Percentiles rank a stretch among this genome's conserved stretches.
These are phyloP conservation scores for Thymelicus lineola DNA, from an alignment of 2,888 invertebrate species.

Conservation along the genomic window DNA sequence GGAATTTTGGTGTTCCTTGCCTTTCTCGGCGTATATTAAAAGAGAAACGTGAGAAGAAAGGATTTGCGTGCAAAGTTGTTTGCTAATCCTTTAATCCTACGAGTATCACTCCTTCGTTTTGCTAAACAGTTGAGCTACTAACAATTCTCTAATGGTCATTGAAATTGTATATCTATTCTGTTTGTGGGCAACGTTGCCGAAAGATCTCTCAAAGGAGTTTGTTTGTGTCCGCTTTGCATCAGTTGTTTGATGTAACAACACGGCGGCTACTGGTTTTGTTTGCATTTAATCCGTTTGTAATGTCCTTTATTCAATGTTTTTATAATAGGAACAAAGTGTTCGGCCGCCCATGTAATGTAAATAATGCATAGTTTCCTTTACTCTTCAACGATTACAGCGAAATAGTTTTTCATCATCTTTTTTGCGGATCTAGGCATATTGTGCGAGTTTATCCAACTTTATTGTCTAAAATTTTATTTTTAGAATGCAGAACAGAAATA, in stretches of 20 bases:
- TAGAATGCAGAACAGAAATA: neutral
- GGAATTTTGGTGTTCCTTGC: neutral
- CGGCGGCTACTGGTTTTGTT: constrained; percentile 73
- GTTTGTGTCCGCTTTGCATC: constrained; percentile 76
- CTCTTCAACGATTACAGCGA: constrained; percentile 26
- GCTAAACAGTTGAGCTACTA: constrained; percentile 56
- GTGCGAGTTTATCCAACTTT: neutral
- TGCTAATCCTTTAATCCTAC: constrained; percentile 78
- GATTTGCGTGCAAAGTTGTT: constrained; percentile 67
- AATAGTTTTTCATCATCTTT: constrained; percentile 11
- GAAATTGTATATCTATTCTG: constrained; percentile 56
- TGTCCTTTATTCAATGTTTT: constrained; percentile 68
- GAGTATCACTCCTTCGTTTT: constrained; percentile 70
- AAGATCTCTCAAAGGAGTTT: constrained; percentile 71
- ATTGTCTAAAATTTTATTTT: constrained; percentile 2
- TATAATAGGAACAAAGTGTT: constrained; percentile 59
- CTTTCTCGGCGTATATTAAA: constrained; percentile 31
- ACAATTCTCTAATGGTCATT: constrained; percentile 72
- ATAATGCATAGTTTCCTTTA: constrained; percentile 44
- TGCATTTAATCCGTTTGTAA: constrained; percentile 80
- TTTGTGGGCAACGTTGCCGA: constrained; percentile 50
- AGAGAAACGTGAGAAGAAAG: constrained; percentile 55
- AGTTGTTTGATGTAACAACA: constrained; percentile 74
- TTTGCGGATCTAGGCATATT: neutral
- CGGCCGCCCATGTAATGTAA: constrained; percentile 50